These are phyloP conservation scores for Hymenochirus boettgeri DNA, from an alignment of 2,113 vertebrate species.

Conservation along the genomic window DNA sequence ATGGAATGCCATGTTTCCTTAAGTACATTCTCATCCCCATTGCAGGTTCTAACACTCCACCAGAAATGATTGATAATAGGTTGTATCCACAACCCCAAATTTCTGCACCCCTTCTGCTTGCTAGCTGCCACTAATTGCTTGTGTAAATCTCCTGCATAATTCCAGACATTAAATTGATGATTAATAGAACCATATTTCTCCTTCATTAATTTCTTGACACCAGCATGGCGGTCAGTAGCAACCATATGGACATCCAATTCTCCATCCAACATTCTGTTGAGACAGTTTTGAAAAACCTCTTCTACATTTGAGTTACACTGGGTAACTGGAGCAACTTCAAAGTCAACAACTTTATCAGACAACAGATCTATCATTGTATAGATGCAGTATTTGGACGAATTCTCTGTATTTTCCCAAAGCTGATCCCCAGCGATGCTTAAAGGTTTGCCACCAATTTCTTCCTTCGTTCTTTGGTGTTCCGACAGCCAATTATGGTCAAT, in stretches of 20 bases:
- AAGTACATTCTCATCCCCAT: not conserved
- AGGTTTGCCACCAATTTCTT: not conserved
- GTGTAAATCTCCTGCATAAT: not conserved
- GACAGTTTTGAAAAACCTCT: not conserved
- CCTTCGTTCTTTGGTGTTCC: not conserved
- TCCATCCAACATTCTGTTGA: not conserved
- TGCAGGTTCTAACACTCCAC: not conserved
- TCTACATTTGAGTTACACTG: not conserved
- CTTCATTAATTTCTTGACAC: not conserved
- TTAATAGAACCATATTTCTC: not conserved
- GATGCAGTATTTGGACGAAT: not conserved
- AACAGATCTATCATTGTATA: not conserved
- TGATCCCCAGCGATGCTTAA: not conserved
- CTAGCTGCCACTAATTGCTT: not conserved
- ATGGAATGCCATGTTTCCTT: not conserved
- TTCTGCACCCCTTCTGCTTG: not conserved
- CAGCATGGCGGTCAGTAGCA: not conserved
- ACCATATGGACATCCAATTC: constrained; percentile 3
- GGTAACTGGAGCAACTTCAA: not conserved
- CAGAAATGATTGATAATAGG: not conserved
- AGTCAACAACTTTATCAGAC: not conserved
- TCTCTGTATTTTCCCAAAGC: not conserved
- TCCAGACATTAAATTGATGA: not conserved
- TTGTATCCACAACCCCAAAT: not conserved
- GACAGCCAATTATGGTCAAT: constrained; percentile 3